Base-by-base conservation (phyloP, 2,888 invertebrate genomes). In the Hypomecis atomaria region DNA sequence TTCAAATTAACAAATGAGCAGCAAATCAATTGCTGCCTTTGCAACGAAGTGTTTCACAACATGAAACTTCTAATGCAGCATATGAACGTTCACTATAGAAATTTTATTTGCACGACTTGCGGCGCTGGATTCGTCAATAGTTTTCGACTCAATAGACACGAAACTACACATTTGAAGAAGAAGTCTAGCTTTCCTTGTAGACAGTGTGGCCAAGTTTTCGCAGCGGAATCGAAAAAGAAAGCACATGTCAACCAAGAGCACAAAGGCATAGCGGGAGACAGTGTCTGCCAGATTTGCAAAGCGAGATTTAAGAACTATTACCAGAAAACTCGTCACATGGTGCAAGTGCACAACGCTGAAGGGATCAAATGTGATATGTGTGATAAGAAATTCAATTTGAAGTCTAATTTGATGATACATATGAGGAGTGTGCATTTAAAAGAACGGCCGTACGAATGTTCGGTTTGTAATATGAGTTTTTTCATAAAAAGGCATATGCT, bases 1-100 rank as follows among this genome's bases (percentile, higher is more conserved):
- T 89, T 83, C 70, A 87, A 87, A 66, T 69, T 86, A 49, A 84
- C 85, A 0, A 85, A 82, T 44, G 89, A 88, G 44, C 85, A 84
- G 62, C 85, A 85, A 42, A 87, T 91, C 5, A 83, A 85, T 59
- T 92, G 92, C 68, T 89, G 89, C 43, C 77, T 91, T 0, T 91
- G 92, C 69, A 76, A 75, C 42, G 89, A 90, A 60, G 79, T 79
- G 0, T 92, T 85, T 54, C 88, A 90, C 66, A 92, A 89, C 36
- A 91, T 92, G 89, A 90, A 89, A 69, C 69, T 91, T 0, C 62
- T 92, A 9, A 90, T 89, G 86, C 91, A 90, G 38, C 92, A 92
- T 45, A 92, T 92, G 92, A 92, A 92, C 52, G 71, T 84, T 0
- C 92, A 92, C 49, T 92, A 86, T 47, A 79, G 90, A 48, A 92